These are phyloP conservation scores for Nyctibius bracteatus DNA, from an alignment of 2,113 vertebrate genomes.

Conservation along the genomic window DNA sequence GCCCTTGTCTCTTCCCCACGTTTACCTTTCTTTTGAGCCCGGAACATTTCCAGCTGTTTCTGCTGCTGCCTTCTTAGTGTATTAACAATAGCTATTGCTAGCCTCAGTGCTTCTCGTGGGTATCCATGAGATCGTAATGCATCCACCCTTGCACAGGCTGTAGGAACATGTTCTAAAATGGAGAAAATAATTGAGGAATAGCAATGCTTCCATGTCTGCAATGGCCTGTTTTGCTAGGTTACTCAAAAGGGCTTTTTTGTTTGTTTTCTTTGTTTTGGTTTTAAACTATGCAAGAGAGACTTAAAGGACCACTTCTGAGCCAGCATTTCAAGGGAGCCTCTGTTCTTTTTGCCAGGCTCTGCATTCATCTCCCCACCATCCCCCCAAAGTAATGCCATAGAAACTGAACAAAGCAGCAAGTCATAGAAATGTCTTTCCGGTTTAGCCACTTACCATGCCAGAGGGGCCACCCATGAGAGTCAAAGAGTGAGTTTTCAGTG, in stretches of 20 bases:
- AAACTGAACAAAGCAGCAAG: conserved; percentile 75
- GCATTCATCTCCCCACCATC: conserved; percentile 44
- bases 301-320: conserved; percentile 47
- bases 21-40: conserved; percentile 90
- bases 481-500: conserved; percentile 90
- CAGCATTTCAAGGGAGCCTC: conserved; percentile 60
- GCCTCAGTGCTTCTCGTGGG: conserved; percentile 88
- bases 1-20: not conserved
- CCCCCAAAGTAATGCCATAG: conserved; percentile 61
- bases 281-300: conserved; percentile 12
- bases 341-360: conserved; percentile 64
- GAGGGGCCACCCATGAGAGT: conserved; percentile 91
- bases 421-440: conserved; percentile 73
- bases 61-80: conserved; percentile 91
- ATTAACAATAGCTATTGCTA: conserved; percentile 93
- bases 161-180: conserved; percentile 89
- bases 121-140: conserved; percentile 93
- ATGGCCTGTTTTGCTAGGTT: not conserved
- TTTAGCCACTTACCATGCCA: conserved; percentile 92
- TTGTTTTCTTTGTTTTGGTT: not conserved
- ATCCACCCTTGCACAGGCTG: conserved; percentile 92
- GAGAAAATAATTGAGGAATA: conserved; percentile 6
- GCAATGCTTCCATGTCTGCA: not conserved
- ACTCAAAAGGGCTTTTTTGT: not conserved
- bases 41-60: conserved; percentile 91